Evolutionary conservation across 2,113 vertebrate genomes (phyloP).

Genomic region (Muntiacus muntjak): DNA sequence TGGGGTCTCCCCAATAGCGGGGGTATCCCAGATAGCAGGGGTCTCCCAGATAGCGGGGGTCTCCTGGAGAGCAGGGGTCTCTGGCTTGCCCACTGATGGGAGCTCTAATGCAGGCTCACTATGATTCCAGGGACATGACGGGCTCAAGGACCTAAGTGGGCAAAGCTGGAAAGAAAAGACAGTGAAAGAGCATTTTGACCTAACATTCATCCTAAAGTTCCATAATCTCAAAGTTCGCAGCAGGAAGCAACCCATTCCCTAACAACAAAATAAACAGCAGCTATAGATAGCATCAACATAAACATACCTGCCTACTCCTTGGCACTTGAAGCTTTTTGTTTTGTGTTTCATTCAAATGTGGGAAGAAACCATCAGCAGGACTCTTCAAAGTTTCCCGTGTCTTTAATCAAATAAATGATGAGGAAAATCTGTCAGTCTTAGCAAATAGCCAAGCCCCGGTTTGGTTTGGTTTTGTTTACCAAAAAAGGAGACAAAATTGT

Average conservation of each 20-base stretch:
- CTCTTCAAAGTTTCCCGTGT: neutral
- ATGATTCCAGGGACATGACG: neutral
- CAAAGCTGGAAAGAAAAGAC: neutral
- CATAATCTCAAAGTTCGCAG: conserved; percentile 10
- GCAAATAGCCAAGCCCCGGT: neutral
- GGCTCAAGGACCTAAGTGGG: neutral
- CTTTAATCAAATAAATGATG: conserved; percentile 58
- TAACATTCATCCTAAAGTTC: neutral
- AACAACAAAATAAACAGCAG: conserved; percentile 40
- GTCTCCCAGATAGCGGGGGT: no score
- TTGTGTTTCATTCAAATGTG: conserved; percentile 52
- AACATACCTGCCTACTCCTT: conserved; percentile 61
- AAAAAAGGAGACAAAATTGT: conserved; percentile 44
- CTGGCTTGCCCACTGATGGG: neutral
- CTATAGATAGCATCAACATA: conserved; percentile 56
- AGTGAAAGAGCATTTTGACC: conserved; percentile 18
- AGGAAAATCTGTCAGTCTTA: conserved; percentile 56
- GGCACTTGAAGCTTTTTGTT: conserved; percentile 50
- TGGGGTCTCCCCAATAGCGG: neutral
- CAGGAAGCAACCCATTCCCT: conserved; percentile 19
- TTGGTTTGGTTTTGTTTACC: neutral
- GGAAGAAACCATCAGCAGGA: conserved; percentile 54
- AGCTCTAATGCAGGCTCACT: neutral
- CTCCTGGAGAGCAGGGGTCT: neutral
- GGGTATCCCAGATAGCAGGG: neutral